Conservation (phyloP, 2,113 vertebrate species). For the Bujurquina vittata region DNA sequence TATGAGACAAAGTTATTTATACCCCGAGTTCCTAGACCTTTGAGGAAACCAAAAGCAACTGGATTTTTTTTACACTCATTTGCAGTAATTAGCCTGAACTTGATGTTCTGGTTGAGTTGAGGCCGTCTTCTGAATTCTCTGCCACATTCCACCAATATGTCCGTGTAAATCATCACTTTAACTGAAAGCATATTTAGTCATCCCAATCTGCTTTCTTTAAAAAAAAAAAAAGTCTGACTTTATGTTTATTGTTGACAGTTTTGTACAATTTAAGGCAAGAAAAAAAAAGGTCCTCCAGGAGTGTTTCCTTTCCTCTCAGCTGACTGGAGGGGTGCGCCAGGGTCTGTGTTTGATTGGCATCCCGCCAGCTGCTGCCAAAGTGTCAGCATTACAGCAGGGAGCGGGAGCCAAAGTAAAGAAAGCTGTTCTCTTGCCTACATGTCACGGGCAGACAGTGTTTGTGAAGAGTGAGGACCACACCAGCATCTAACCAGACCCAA, state of each 20-base stretch:
- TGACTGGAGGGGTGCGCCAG: neutral
- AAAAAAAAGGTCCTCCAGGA: neutral
- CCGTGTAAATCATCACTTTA: neutral
- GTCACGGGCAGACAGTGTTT: neutral
- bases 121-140: neutral
- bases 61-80: too few relatives aligned
- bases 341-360: conserved; percentile 8
- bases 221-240: neutral
- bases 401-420: neutral
- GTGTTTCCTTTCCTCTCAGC: neutral
- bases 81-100: neutral
- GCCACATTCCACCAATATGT: neutral
- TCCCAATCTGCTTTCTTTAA: neutral
- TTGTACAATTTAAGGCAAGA: neutral
- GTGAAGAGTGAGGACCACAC: neutral
- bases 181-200: neutral
- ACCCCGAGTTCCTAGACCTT: neutral
- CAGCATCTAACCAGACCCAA: neutral
- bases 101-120: neutral
- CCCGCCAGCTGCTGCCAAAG: neutral
- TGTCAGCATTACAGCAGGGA: neutral
- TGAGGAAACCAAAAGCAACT: neutral
- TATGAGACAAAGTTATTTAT: neutral
- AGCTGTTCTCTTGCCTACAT: neutral
- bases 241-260: neutral